These are phyloP conservation scores for Polypterus senegalus DNA, from an alignment of 2,113 vertebrate species.

Conservation along the genomic window DNA sequence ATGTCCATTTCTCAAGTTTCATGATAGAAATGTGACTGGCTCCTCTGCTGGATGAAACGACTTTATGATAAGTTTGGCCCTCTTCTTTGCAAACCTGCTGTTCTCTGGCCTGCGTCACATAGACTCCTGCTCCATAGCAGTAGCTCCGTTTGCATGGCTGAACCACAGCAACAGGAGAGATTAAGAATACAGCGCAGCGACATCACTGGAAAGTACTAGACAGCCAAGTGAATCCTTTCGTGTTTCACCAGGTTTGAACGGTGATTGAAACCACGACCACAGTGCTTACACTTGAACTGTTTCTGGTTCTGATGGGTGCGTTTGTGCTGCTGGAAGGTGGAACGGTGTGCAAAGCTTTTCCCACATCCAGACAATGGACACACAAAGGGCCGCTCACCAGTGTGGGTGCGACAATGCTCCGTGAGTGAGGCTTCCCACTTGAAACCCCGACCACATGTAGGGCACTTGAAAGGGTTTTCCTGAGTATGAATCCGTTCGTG, in stretches of 20 bases:
- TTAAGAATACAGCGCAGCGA: too few relatives aligned
- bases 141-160: too few relatives aligned
- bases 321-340: conserved; percentile 32
- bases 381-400: conserved; percentile 22
- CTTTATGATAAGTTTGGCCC: too few relatives aligned
- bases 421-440: conserved; percentile 23
- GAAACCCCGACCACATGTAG: conserved; percentile 16
- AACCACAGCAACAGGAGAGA: too few relatives aligned
- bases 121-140: too few relatives aligned
- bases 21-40: too few relatives aligned
- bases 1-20: too few relatives aligned
- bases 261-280: conserved; percentile 17
- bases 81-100: too few relatives aligned
- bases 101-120: too few relatives aligned
- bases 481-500: conserved; percentile 26
- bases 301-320: conserved; percentile 19
- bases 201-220: too few relatives aligned
- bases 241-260: conserved; percentile 24
- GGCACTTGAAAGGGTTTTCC: conserved; percentile 23
- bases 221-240: not conserved
- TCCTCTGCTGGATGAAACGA: too few relatives aligned
- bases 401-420: conserved; percentile 18
- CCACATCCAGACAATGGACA: conserved; percentile 23
- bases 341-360: conserved; percentile 33
- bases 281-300: conserved; percentile 15